Evolutionary conservation across 2,797 vertebrate genomes (phyloP).

Genomic region (Carcharodon carcharias): DNA sequence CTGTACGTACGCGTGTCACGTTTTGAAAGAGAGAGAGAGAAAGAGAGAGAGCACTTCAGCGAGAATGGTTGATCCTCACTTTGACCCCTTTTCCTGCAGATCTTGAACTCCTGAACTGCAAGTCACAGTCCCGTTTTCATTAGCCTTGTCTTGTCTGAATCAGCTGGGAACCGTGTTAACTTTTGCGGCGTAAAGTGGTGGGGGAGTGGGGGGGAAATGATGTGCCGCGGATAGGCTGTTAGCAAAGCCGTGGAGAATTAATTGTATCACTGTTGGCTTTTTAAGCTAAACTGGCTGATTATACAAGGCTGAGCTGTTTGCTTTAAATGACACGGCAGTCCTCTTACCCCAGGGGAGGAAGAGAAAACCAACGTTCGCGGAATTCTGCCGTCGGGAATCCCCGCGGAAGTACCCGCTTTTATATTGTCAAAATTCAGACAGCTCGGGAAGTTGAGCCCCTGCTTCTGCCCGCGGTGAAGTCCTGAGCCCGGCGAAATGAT

Average conservation of each 20-base stretch:
- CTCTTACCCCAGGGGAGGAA: neutral
- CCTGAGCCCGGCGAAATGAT: conserved; percentile 18
- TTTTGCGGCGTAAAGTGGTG: neutral
- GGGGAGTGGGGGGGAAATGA: no score
- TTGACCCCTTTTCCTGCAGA: neutral
- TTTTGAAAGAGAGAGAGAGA: neutral
- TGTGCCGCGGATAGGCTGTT: neutral
- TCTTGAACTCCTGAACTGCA: conserved; percentile 13
- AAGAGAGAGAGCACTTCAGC: no score
- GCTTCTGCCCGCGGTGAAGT: neutral
- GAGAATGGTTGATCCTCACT: neutral
- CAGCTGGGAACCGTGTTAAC: neutral
- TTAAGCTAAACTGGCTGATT: conserved; percentile 24
- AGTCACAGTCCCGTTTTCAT: neutral
- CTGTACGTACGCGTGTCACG: neutral
- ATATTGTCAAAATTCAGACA: neutral
- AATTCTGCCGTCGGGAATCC: neutral
- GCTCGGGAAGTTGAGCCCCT: no score
- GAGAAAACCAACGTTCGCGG: neutral
- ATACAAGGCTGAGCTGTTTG: neutral
- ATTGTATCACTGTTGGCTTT: neutral
- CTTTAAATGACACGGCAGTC: neutral
- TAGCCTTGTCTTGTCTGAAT: neutral
- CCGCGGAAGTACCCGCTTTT: neutral
- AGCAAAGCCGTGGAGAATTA: neutral